Conservation (phyloP, 2,888 invertebrate species). For the Agriotes lineatus region DNA sequence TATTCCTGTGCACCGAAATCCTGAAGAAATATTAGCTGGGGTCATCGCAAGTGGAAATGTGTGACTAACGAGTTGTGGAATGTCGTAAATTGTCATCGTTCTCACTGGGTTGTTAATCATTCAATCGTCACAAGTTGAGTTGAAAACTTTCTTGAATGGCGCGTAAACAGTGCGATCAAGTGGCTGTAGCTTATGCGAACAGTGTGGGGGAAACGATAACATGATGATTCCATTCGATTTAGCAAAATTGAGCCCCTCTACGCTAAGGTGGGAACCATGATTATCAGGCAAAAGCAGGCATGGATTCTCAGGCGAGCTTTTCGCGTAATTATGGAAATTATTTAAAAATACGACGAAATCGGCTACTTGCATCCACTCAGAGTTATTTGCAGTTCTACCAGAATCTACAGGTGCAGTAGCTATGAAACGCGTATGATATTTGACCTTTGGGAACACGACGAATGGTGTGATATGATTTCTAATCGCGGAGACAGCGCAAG, state of each 20-base stretch:
- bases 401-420: slow-evolving; percentile 51
- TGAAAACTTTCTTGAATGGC: slow-evolving; percentile 31
- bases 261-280: slow-evolving; percentile 41
- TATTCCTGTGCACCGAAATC: slow-evolving; percentile 31
- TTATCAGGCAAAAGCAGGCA: slow-evolving; percentile 46
- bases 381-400: slow-evolving; percentile 48
- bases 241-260: slow-evolving; percentile 34
- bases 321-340: slow-evolving; percentile 44
- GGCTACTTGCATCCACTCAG: slow-evolving; percentile 55
- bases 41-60: slow-evolving; percentile 38
- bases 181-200: slow-evolving; percentile 35
- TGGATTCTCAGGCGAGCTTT: slow-evolving; percentile 5
- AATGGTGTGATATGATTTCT: slow-evolving; percentile 58
- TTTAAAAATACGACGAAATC: slow-evolving; percentile 46
- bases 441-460: slow-evolving; percentile 58
- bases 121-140: slow-evolving; percentile 31
- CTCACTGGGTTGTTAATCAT: slow-evolving; percentile 36
- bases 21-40: slow-evolving; percentile 22
- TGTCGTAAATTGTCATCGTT: slow-evolving; percentile 41
- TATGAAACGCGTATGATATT: slow-evolving; percentile 53
- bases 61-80: slow-evolving; percentile 34
- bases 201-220: slow-evolving; percentile 44
- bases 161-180: slow-evolving; percentile 33
- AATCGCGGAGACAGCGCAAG: slow-evolving; percentile 51
- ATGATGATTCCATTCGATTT: slow-evolving; percentile 42